These are phyloP conservation scores for Ficedula albicollis DNA, from an alignment of 2,797 vertebrate species.

Conservation along the genomic window DNA sequence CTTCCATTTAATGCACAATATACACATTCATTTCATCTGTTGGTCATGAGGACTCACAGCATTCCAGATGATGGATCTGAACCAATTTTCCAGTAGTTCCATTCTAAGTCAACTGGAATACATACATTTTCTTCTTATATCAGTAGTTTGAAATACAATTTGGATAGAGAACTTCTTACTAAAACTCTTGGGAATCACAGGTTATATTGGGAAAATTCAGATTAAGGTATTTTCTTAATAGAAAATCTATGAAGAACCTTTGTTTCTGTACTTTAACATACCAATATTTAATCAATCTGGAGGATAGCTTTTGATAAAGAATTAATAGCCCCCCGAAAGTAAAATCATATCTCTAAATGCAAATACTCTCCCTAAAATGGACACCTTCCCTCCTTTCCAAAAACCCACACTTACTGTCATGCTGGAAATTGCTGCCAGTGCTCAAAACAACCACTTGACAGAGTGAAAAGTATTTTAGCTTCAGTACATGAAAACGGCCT, in stretches of 20 bases:
- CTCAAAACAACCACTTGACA: background rate
- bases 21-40: background rate
- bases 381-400: background rate
- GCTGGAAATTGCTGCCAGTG: background rate
- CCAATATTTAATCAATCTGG: background rate
- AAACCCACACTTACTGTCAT: background rate
- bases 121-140: background rate
- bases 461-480: background rate
- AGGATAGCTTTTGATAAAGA: background rate
- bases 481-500: conserved; percentile 40
- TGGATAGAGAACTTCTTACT: background rate
- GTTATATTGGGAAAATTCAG: background rate
- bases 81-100: background rate
- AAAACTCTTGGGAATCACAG: background rate
- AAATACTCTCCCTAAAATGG: background rate
- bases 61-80: background rate
- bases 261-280: background rate
- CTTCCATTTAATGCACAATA: background rate
- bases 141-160: background rate
- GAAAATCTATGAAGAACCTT: background rate
- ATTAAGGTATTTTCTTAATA: background rate
- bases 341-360: background rate
- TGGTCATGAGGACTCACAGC: background rate
- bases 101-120: background rate
- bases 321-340: background rate